Base-by-base conservation (phyloP, 2,797 vertebrate genomes). In the Spea hammondii region DNA sequence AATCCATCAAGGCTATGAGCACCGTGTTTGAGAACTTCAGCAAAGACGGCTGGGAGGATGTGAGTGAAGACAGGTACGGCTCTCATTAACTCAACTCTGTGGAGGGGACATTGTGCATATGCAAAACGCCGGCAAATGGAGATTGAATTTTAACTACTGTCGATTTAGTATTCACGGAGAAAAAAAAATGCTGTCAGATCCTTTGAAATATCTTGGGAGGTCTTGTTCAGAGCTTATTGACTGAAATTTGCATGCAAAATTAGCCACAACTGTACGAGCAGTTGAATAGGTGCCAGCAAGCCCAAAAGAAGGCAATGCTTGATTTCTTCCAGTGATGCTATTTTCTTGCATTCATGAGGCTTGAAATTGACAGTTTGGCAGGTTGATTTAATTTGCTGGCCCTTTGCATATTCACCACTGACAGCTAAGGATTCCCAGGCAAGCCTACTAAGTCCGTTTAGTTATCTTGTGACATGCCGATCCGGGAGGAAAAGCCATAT, bases 161-260 rank as follows among this genome's bases (percentile, higher is more conserved):
- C 92, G 95, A 95, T 95, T 98, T 98, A 93, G 94, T 98, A 99
- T 99, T 97, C 96, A 96, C 92, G 47, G 91, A 5, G 14, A 62
- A 62, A 62, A 93, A 80, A 92, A 93, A 95, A 93, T 91, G 92
- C 94, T 97, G 96, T 97, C 95, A 96, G 94, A 98, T 95, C 94
- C 93, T 96, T 94, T 95, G 93, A 97, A 98, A 96, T 97, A 96
- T 95, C 97, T 95, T 96, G 97, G 96, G 97, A 98, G 92, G 95
- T 95, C 95, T 95, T 94, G 95, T 97, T 98, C 89, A 92, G 92
- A 96, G 96, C 94, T 98, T 96, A 98, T 98, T 98, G 96, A 98
- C 96, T 98, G 94, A 96, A 98, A 99, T 99, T 98, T 98, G 96
- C 97, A 99, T 99, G 95, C 91, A 91, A 95, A 98, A 98, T 97